Conservation (phyloP, 2,797 vertebrate genomes). For the Amazona finschi region DNA sequence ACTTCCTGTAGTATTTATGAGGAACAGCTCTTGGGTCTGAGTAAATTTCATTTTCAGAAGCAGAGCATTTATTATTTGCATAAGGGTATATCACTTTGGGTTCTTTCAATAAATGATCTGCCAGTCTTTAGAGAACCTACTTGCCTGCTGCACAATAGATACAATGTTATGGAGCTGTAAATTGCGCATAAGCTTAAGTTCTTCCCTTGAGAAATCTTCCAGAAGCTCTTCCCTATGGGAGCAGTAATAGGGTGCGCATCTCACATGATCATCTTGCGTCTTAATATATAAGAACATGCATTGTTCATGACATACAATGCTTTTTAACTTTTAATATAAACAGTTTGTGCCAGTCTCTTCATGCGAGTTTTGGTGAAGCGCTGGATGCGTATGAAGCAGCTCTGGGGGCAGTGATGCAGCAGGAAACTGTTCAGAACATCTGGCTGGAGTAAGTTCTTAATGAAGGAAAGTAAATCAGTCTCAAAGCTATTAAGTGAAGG, state of each 20-base stretch:
- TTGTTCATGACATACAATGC: background rate
- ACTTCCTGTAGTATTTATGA: slow-evolving; percentile 14
- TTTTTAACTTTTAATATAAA: slow-evolving; percentile 26
- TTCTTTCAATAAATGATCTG: background rate
- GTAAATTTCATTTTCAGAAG: background rate
- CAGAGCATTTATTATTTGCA: background rate
- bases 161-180: background rate
- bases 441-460: slow-evolving; percentile 93
- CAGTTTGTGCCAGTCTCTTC: slow-evolving; percentile 90
- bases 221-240: background rate
- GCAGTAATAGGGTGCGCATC: background rate
- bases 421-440: slow-evolving; percentile 87
- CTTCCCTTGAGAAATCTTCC: background rate
- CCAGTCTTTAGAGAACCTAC: background rate
- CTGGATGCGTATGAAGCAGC: slow-evolving; percentile 90
- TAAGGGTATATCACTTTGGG: background rate
- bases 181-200: background rate
- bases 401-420: slow-evolving; percentile 83
- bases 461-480: background rate
- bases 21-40: background rate
- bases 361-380: slow-evolving; percentile 78
- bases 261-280: background rate
- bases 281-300: background rate
- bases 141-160: background rate
- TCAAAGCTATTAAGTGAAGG: background rate